Percentiles rank a stretch among this genome's conserved stretches.
phyloP scores from a whole-genome alignment of 2,888 invertebrate species.

The Trisateles emortualis region DNA sequence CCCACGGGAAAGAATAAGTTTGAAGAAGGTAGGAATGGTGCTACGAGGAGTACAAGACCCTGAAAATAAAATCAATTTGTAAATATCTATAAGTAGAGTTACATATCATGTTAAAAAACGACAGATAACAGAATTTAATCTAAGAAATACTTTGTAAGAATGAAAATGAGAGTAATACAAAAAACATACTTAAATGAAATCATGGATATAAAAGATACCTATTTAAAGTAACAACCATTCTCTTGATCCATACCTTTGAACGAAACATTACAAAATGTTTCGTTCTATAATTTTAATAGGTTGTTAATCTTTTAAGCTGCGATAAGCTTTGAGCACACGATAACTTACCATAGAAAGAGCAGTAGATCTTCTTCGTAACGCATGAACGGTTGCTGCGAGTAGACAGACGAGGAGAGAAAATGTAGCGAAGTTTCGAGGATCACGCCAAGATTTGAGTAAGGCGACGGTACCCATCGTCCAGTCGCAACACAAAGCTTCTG shows the following conservation, averaged over 20 bases:
- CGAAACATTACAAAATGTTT: no score
- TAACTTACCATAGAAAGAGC: slow-evolving; percentile 79
- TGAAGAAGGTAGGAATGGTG: slow-evolving; percentile 98
- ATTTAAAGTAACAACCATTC: no score
- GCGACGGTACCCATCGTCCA: slow-evolving; percentile 99
- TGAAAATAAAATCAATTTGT: slow-evolving; percentile 70
- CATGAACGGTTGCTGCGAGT: slow-evolving; percentile 85
- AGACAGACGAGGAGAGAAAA: slow-evolving; percentile 89
- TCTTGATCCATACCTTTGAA: no score
- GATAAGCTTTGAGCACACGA: no score
- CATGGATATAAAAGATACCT: no score
- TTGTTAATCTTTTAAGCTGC: no score
- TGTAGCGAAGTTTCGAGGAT: slow-evolving; percentile 94
- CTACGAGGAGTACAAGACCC: slow-evolving; percentile 94
- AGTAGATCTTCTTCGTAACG: slow-evolving; percentile 74
- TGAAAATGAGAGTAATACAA: no score
- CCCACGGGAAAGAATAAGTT: slow-evolving; percentile 99
- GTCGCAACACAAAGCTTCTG: slow-evolving; percentile 97
- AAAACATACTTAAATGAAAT: no score
- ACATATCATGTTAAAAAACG: not conserved
- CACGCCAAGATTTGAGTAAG: slow-evolving; percentile 92
- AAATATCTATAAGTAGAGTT: not conserved
- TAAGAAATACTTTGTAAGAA: no score
- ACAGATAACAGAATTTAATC: not conserved
- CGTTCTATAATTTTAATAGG: no score